A percentile compares a stretch with the other conserved stretches of the same genome.
Evolutionary conservation across 64 coral and sea anemone genomes (phyloP).

Genomic region (Cladopsammia gracilis): DNA sequence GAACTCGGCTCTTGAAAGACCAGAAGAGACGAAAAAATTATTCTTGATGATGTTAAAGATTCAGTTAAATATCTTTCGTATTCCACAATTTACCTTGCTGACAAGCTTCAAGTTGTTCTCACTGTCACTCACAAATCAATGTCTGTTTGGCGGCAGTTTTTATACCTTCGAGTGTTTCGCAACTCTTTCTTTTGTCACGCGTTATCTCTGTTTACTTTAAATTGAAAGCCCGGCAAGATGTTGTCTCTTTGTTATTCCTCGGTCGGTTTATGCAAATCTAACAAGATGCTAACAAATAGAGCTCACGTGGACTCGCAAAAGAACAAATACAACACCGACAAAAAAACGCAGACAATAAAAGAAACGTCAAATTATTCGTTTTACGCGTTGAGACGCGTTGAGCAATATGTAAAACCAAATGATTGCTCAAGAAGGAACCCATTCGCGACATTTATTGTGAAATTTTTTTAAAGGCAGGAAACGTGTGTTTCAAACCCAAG

Average conservation of each 20-base stretch:
- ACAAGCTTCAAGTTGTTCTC: background rate
- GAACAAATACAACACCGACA: constrained; percentile 5
- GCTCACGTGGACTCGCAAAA: constrained; percentile 8
- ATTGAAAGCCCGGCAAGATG: background rate
- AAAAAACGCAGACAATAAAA: background rate
- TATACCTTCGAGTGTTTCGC: background rate
- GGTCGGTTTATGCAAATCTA: constrained; percentile 22
- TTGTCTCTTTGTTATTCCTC: background rate
- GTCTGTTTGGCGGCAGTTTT: background rate
- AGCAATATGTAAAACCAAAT: background rate
- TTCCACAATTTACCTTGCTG: background rate
- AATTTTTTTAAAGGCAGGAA: too few species aligned
- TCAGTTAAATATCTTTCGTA: background rate
- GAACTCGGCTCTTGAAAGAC: too few species aligned
- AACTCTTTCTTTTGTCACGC: background rate
- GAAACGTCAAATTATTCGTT: background rate
- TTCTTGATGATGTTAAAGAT: background rate
- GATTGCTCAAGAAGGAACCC: background rate
- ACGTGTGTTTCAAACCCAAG: too few species aligned
- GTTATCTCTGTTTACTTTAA: background rate
- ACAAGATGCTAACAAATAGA: background rate
- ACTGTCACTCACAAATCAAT: background rate
- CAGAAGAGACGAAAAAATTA: background rate
- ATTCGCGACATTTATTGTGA: too few species aligned
- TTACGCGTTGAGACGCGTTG: background rate